Evolutionary conservation across 2,888 invertebrate genomes (phyloP).

Genomic region (Cosmia trapezina): DNA sequence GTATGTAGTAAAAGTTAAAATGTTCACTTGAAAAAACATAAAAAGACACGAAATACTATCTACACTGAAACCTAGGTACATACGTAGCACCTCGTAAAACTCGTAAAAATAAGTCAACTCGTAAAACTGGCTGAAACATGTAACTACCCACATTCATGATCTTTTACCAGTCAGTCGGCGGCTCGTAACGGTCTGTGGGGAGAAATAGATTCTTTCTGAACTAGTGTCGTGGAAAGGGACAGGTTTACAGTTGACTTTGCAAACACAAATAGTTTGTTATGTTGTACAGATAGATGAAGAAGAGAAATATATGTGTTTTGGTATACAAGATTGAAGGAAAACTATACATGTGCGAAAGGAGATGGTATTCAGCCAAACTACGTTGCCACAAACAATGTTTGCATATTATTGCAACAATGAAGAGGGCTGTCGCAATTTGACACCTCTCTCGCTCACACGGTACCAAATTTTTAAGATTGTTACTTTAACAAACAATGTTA

Average conservation of each 20-base stretch:
- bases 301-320: neutral
- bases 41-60: conserved; percentile 4
- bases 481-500: too few relatives aligned
- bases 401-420: too few relatives aligned
- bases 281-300: neutral
- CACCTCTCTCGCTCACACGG: too few relatives aligned
- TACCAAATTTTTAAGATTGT: too few relatives aligned
- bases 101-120: conserved; percentile 55
- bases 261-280: neutral
- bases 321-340: too few relatives aligned
- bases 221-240: conserved; percentile 16
- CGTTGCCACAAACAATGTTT: too few relatives aligned
- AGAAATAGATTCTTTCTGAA: conserved; percentile 37
- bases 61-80: neutral
- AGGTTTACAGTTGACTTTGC: conserved; percentile 1
- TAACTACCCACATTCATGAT: conserved; percentile 47
- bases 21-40: too few relatives aligned
- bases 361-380: too few relatives aligned
- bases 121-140: conserved; percentile 48
- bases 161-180: conserved; percentile 34
- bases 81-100: neutral
- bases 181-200: conserved; percentile 37
- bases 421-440: too few relatives aligned
- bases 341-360: too few relatives aligned
- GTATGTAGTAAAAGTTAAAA: too few relatives aligned